Evolutionary conservation across 2,113 vertebrate genomes (phyloP), one percentile per base, ranked within the genome.

Genomic region (Sminthopsis crassicaudata): DNA sequence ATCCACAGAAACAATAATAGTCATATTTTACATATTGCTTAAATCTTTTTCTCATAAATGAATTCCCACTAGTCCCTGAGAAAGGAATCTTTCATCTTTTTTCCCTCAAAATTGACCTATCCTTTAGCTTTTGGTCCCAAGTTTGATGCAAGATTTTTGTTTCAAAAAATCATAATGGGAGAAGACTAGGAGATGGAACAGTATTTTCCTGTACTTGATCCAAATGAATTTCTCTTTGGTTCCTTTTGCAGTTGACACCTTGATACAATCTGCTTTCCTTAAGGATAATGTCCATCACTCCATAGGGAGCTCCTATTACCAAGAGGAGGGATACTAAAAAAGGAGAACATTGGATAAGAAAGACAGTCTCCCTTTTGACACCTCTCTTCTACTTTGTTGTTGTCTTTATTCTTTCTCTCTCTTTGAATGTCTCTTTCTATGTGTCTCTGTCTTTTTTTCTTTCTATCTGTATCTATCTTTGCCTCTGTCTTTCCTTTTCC

Each of bases 381-480:
- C n/a, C 2, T 46, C 2, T 90, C 10, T 95, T 23, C 2, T 26
- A 6, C 36, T 42, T 23, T 84, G n/a, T 84, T 84, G 67, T n/a
- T 84, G 42, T 42, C 36, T 23, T 84, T 84, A 30, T 36, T 42
- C 19, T 51, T 24, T 42, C 8, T 26, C 12, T 53, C 27, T 2
- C 50, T 51, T 51, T 51, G 50, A 51, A 51, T 51, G n/a, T 48
- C 22, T 42, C 8, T 26, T 12, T 53, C 27, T 2, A 9, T 51
- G 50, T 51, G 14, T 27, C 9, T 42, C 42, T 48, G 10, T 90
- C 3, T 8, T 50, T 8, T 1, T 53, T 2, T 95, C 57, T 46
- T 24, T 8, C 25, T 14, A 5, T 10, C 30, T n/a, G 23, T 0
- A 3, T 48, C 27, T 3, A 0, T 3, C 5, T 52, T 24, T n/a